Evolutionary conservation across 2,113 vertebrate genomes (phyloP), one percentile per base, ranked within the genome.

Genomic region (Cyprinus carpio): DNA sequence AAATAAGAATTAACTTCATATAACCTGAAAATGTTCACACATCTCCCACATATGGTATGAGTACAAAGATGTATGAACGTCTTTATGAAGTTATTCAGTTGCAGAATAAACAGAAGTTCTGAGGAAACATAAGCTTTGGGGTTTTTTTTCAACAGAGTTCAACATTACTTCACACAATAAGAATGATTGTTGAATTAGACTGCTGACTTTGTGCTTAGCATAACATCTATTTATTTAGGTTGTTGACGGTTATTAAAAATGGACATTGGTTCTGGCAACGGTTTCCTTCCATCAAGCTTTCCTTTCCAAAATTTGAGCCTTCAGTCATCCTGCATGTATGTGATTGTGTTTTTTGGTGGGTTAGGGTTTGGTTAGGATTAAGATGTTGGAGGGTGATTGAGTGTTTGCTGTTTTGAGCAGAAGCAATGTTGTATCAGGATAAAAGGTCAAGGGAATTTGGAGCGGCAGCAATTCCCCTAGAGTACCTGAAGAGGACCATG

Each of bases 391-490:
- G 6, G 27, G 29, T 8, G 71, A 74, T n/a, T 74, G 71, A 46
- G 23, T 11, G 67, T 74, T 74, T 77, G 75, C 18, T 56, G 49
- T 29, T 58, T 56, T 58, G 75, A 58, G 43, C 27, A 10, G 46
- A 31, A 71, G 43, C 65, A 54, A 54, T 46, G 56, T 67, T 71
- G 25, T 82, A 29, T 82, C 40, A 15, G 25, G 46, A 54, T 9
- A 58, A 31, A 58, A 46, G 71, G 65, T 31, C 27, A 77, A 77
- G 18, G 27, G 27, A 29, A 56, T 54, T 54, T 27, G 0, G 16
- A 56, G 51, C 51, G 10, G 51, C 31, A 77, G 75, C 75, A 77
- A 77, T 77, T 77, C 27, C 46, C 27, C 43, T 82, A 29, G 71
- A 76, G 62, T 34, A 74, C 29, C 43, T 71, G 40, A 67, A 56